Evolutionary conservation across 2,797 vertebrate genomes (phyloP), one percentile per base, ranked within the genome.

Genomic region (Valencia hispanica): DNA sequence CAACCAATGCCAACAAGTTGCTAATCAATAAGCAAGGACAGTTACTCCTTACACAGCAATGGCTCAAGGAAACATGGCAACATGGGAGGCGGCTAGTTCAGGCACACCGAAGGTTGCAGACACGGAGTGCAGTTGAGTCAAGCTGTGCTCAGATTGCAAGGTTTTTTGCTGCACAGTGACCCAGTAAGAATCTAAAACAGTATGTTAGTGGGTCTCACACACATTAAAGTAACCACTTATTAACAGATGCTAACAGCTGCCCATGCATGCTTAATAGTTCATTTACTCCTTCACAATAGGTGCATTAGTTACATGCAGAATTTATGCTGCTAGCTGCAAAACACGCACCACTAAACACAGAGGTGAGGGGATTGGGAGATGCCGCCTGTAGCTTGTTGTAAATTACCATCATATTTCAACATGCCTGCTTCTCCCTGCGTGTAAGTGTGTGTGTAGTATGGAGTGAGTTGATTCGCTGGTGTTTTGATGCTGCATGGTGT

Each of bases 101-200:
- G 32, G 10, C 36, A 36, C 20, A 22, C 34, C 32, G 57, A 59
- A 15, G 57, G 57, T 59, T 59, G 5, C 57, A 25, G 51, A 72
- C 70, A 36, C 63, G 53, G 81, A 73, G 78, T 82, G 90, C 75
- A 70, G 69, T 47, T 85, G 86, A 88, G 85, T 88, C 92, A 79
- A 88, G 88, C 91, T 90, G 90, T 79, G 88, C 85, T 89, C 85
- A 79, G 72, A 89, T 86, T 91, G 86, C n/a, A n/a, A 90, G 83
- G 14, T 84, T 70, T 57, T 32, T 84, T 75, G 79, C 88, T 85
- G 84, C 81, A 84, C 86, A 59, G 81, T 92, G 91, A 92, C 92
- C 90, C 83, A 92, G 82, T 92, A 88, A 88, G 81, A 89, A 93
- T 92, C 85, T 70, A 90, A 90, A 92, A 84, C 90, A 93, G 85